These are phyloP conservation scores for Lasioglossum calceatum DNA, from an alignment of 2,888 invertebrate species.

Conservation along the genomic window DNA sequence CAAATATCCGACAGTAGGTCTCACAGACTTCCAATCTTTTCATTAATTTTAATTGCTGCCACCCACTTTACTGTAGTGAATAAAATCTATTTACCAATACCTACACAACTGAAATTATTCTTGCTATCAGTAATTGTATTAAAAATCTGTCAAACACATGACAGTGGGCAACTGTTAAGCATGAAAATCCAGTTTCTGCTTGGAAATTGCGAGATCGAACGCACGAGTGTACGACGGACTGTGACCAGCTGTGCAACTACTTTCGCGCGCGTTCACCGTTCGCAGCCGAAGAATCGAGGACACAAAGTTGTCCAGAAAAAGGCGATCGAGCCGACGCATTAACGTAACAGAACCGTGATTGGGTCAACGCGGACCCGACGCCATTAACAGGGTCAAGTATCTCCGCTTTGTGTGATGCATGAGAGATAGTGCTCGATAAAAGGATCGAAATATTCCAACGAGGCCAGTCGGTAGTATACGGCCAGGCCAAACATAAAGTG, in stretches of 20 bases:
- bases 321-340: background rate
- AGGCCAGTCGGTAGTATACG: background rate
- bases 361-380: background rate
- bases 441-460: slow-evolving; percentile 6
- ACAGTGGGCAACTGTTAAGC: background rate
- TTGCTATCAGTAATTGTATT: too few species aligned
- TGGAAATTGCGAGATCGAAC: background rate
- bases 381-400: background rate
- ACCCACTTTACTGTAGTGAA: background rate
- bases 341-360: background rate
- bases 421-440: slow-evolving; percentile 5
- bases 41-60: background rate
- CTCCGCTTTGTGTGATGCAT: background rate
- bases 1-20: too few species aligned
- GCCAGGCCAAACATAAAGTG: background rate
- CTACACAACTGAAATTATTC: too few species aligned
- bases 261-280: background rate
- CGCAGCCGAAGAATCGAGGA: background rate
- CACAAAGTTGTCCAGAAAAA: background rate
- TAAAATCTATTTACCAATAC: too few species aligned
- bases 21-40: too few species aligned
- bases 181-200: too few species aligned
- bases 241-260: background rate
- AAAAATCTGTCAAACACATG: too few species aligned
- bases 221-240: too few species aligned